A percentile compares a stretch with the other conserved stretches of the same genome.
These are phyloP conservation scores for Cirrhinus molitorella DNA, from an alignment of 2,797 vertebrate species.

Conservation along the genomic window DNA sequence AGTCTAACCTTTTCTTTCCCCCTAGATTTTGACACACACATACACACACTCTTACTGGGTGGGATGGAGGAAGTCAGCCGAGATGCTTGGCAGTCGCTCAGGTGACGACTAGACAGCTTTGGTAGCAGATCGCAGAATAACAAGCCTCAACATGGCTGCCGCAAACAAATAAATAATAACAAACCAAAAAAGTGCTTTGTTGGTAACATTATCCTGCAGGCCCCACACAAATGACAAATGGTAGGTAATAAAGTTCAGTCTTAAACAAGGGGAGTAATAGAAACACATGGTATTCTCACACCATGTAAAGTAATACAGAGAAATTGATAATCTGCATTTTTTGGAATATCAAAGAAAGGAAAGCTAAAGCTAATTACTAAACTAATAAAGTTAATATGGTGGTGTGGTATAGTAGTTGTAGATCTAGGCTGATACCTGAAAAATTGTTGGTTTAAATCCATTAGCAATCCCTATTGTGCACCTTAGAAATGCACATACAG, in stretches of 20 bases:
- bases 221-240: constrained; percentile 36
- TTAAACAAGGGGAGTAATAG: constrained; percentile 1
- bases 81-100: constrained; percentile 58
- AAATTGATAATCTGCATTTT: constrained; percentile 5
- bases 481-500: not conserved
- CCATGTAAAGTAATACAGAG: not conserved
- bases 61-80: constrained; percentile 56
- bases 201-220: constrained; percentile 21
- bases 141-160: constrained; percentile 51
- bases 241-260: constrained; percentile 27
- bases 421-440: not conserved
- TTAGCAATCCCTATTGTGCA: no score
- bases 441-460: not conserved
- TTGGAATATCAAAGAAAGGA: not conserved
- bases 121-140: constrained; percentile 59
- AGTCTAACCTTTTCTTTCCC: constrained; percentile 34
- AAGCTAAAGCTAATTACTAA: not conserved
- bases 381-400: not conserved
- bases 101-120: constrained; percentile 63
- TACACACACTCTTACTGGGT: constrained; percentile 43
- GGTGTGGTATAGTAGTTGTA: not conserved
- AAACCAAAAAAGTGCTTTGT: constrained; percentile 35
- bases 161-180: constrained; percentile 60
- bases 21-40: constrained; percentile 45
- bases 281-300: constrained; percentile 17